Evolutionary conservation across 2,888 invertebrate species (phyloP).

Genomic region (Xestia ashworthii): DNA sequence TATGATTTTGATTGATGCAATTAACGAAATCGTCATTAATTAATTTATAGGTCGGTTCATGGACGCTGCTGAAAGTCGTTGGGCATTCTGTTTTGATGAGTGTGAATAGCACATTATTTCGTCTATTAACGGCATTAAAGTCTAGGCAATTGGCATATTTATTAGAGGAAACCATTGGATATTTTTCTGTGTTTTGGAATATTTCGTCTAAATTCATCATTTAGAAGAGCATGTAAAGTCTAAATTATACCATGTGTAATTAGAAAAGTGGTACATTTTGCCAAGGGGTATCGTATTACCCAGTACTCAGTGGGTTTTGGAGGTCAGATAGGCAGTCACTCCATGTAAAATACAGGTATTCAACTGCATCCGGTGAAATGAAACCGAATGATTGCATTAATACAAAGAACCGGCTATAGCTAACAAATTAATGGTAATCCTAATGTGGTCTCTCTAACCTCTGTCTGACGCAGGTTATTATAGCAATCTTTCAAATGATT

Average conservation of each 20-base stretch:
- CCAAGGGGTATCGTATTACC: background rate
- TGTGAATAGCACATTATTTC: constrained; percentile 2
- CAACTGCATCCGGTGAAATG: too few relatives aligned
- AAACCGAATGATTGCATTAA: background rate
- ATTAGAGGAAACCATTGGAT: background rate
- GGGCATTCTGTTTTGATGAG: constrained; percentile 11
- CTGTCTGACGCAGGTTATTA: constrained; percentile 11
- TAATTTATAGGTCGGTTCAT: constrained; percentile 16
- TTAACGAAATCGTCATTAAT: constrained; percentile 52
- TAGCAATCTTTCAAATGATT: constrained; percentile 21
- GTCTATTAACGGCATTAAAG: background rate
- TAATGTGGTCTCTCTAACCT: background rate
- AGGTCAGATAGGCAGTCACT: too few relatives aligned
- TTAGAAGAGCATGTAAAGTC: background rate
- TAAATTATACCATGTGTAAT: background rate
- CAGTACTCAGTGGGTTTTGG: too few relatives aligned
- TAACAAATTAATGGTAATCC: constrained; percentile 19
- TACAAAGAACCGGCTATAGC: background rate
- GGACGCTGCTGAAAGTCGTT: constrained; percentile 11
- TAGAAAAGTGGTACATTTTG: too few relatives aligned
- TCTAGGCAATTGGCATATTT: background rate
- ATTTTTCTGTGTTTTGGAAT: background rate
- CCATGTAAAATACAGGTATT: too few relatives aligned
- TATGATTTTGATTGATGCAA: constrained; percentile 35
- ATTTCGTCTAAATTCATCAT: background rate